Percentiles rank a stretch among this genome's conserved stretches.
Conservation (phyloP, 2,888 invertebrate species). For the Dryobota labecula region DNA sequence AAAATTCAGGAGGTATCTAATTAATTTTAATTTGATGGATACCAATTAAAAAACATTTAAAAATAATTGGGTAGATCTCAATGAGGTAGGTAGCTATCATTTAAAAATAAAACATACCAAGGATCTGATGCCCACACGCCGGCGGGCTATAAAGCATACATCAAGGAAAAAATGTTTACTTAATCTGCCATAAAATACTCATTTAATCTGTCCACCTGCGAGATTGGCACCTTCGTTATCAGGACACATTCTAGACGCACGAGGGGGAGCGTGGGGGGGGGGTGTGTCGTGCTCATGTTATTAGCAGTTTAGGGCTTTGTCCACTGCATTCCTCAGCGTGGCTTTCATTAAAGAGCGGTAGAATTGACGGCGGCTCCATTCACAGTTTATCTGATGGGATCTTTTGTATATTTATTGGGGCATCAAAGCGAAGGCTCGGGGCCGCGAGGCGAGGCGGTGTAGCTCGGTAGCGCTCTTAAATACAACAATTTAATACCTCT, state of each 20-base stretch:
- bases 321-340: conserved; percentile 74
- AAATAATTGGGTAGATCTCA: conserved; percentile 44
- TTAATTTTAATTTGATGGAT: conserved; percentile 43
- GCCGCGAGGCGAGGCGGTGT: conserved; percentile 71
- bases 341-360: conserved; percentile 75
- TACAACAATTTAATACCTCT: conserved; percentile 85
- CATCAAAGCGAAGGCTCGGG: conserved; percentile 73
- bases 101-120: conserved; percentile 29
- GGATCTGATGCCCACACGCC: conserved; percentile 53
- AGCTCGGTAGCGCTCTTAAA: conserved; percentile 87
- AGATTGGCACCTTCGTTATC: conserved; percentile 79
- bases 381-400: conserved; percentile 82
- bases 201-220: conserved; percentile 78
- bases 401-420: conserved; percentile 86
- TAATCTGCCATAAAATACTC: conserved; percentile 78
- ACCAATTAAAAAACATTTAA: conserved; percentile 48
- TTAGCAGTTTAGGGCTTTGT: conserved; percentile 79
- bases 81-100: conserved; percentile 28
- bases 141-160: conserved; percentile 66
- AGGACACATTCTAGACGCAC: conserved; percentile 72
- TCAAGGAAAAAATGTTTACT: conserved; percentile 67
- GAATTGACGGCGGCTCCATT: conserved; percentile 68
- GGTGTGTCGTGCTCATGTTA: conserved; percentile 72
- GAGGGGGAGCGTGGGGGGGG: conserved; percentile 25
- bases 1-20: conserved; percentile 40